phyloP scores from a whole-genome alignment of 2,797 vertebrate genomes.

The Bradypus variegatus region DNA sequence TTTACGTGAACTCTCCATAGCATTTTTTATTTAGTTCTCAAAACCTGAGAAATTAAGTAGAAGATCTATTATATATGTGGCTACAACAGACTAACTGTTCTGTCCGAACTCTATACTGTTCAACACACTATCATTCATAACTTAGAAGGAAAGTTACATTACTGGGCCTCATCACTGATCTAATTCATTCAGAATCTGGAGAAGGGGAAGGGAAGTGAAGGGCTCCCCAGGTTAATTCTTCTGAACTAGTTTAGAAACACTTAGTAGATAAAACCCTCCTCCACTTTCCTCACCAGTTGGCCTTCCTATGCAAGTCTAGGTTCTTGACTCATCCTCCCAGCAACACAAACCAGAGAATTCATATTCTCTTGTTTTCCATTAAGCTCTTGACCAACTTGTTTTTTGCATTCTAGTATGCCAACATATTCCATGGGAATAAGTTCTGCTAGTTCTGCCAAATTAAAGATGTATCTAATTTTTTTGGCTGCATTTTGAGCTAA shows the following conservation, averaged over 20 bases:
- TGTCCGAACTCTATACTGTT: too few species aligned
- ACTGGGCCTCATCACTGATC: too few species aligned
- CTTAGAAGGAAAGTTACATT: too few species aligned
- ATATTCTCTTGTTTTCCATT: slow-evolving; percentile 78
- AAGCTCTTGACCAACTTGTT: slow-evolving; percentile 90
- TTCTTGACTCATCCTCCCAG: background rate
- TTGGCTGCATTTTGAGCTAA: slow-evolving; percentile 99
- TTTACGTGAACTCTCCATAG: background rate
- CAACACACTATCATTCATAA: too few species aligned
- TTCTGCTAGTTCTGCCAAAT: slow-evolving; percentile 89
- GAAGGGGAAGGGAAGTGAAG: too few species aligned
- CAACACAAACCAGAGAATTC: background rate
- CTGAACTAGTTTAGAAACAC: too few species aligned
- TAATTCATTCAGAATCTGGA: too few species aligned
- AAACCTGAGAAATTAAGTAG: too few species aligned
- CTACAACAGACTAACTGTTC: too few species aligned
- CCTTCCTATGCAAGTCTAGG: background rate
- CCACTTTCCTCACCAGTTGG: background rate
- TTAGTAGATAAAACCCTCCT: background rate
- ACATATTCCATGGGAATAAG: slow-evolving; percentile 98
- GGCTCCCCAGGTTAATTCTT: too few species aligned
- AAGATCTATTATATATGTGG: too few species aligned
- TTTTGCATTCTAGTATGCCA: slow-evolving; percentile 98
- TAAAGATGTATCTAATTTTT: slow-evolving; percentile 98
- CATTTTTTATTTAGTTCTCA: slow-evolving; percentile 31